A percentile compares a stretch with the other conserved stretches of the same genome.
phyloP scores from a whole-genome alignment of 1,140 invertebrate species.

The Pararge aegeria region DNA sequence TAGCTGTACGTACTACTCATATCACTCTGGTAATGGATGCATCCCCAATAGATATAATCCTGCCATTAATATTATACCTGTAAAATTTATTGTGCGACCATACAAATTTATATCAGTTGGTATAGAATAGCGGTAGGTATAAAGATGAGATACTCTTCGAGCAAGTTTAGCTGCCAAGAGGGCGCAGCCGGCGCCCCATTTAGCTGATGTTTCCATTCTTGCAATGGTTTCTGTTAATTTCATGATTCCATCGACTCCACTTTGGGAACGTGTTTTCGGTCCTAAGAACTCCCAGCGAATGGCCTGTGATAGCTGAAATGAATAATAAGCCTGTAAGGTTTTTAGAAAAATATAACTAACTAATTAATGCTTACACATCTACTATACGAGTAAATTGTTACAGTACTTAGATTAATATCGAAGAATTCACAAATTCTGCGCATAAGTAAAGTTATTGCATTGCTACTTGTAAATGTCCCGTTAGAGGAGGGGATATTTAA shows the following conservation, averaged over 20 bases:
- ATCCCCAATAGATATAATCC: too few relatives aligned
- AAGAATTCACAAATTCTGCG: too few relatives aligned
- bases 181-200: slow-evolving; percentile 69
- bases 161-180: slow-evolving; percentile 66
- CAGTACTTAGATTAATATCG: too few relatives aligned
- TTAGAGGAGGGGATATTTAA: too few relatives aligned
- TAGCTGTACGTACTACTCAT: too few relatives aligned
- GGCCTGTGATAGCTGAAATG: slow-evolving; percentile 43
- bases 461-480: too few relatives aligned
- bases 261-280: slow-evolving; percentile 14
- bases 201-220: slow-evolving; percentile 45
- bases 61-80: too few relatives aligned
- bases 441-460: too few relatives aligned
- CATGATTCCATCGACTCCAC: slow-evolving; percentile 17
- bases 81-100: slow-evolving; percentile 68
- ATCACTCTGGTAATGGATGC: too few relatives aligned
- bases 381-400: too few relatives aligned
- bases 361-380: too few relatives aligned
- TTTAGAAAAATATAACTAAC: too few relatives aligned
- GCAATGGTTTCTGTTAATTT: slow-evolving; percentile 28
- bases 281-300: slow-evolving; percentile 66
- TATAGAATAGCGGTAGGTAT: slow-evolving; percentile 65
- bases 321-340: slow-evolving; percentile 4
- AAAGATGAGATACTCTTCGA: slow-evolving; percentile 55
- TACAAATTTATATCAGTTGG: slow-evolving; percentile 68